phyloP scores from a whole-genome alignment of 2,113 vertebrate species.

The Passer montanus region DNA sequence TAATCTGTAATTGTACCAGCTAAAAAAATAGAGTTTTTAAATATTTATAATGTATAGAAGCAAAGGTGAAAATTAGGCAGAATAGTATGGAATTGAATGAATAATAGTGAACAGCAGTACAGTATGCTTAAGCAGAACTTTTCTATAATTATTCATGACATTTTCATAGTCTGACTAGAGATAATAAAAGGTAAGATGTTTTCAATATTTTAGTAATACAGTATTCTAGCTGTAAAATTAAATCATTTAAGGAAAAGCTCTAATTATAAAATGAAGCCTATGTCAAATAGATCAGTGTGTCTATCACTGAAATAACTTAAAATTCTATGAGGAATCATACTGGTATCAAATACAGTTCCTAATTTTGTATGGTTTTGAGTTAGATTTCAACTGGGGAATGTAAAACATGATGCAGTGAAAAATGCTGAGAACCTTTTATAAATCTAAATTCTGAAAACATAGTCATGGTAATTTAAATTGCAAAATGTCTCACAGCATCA shows the following conservation, averaged over 20 bases:
- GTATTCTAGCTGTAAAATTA: not conserved
- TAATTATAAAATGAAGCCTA: conserved; percentile 11
- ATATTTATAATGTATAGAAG: not conserved
- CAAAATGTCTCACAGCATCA: conserved; percentile 36
- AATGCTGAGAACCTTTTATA: not conserved
- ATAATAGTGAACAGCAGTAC: not conserved
- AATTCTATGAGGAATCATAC: not conserved
- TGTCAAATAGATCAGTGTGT: conserved; percentile 25
- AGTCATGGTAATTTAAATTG: conserved; percentile 44
- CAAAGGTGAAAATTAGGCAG: not conserved
- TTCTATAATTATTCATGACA: not conserved
- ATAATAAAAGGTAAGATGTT: not conserved
- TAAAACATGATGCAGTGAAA: not conserved
- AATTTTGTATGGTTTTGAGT: not conserved
- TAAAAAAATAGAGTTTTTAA: not conserved
- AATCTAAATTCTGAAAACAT: not conserved
- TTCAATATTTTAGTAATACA: not conserved
- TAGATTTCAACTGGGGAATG: not conserved
- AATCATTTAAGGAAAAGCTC: conserved; percentile 34
- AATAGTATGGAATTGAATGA: not conserved
- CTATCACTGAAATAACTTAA: conserved; percentile 31
- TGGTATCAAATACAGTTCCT: conserved; percentile 5
- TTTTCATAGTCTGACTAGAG: not conserved
- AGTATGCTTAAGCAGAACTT: not conserved
- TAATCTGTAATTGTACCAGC: not conserved